Base-by-base conservation (phyloP, 2,888 invertebrate genomes). In the Yponomeuta evonymella region DNA sequence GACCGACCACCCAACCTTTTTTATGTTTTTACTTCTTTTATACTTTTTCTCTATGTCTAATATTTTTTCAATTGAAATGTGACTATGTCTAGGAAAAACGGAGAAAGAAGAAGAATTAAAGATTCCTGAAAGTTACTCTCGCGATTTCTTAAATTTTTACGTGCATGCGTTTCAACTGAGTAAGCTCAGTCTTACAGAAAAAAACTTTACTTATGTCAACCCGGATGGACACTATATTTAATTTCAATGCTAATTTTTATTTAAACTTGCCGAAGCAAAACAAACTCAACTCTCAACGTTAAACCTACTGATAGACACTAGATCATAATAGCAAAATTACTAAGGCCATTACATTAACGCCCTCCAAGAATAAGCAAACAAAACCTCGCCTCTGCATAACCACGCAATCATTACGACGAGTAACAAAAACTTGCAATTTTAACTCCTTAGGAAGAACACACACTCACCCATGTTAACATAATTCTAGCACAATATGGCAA, bases 361-460 rank as follows among this genome's bases (percentile, higher is more conserved):
- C 12, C 15, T 15, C 15, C 15, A 12, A 58, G 4, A 15, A 58
- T 15, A 15, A 58, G 51, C 51, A 58, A 58, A 58, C 51, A 58
- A 12, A 58, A 58, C 51, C 51, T 58, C 51, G 15, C 51, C 51
- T 58, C 15, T 58, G 15, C 12, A 58, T 58, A 58, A 15, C 51
- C 51, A 58, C 51, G 51, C 51, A 58, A 58, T 58, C 51, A 58
- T 58, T 58, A 58, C 51, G 51, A 58, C 51, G 51, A 5, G 51
- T 58, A 58, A 58, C 51, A 58, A 58, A 58, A 58, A 58, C 51
- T 58, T 58, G 51, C 51, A 51, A 51, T 51, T 51, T 51, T 51
- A 51, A 12, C 51, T 58, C 15, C 51, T 15, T 12, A 58, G 12
- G 3, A 58, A 4, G 51, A 15, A 58, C 51, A 58, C 51, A 58